Evolutionary conservation across 2,888 invertebrate genomes (phyloP).

Genomic region (Apomyelois bistriatella): DNA sequence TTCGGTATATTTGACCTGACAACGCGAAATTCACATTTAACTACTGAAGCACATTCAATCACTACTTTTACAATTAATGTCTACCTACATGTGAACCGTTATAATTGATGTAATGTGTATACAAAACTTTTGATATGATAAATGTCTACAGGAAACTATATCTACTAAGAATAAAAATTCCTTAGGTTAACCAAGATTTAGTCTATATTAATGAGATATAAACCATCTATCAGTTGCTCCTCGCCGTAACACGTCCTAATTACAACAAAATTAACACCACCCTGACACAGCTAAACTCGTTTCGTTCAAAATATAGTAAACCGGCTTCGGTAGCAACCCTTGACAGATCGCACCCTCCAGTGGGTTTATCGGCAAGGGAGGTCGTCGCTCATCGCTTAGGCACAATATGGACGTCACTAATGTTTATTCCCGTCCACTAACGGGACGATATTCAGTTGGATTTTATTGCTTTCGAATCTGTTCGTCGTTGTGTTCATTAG

Average conservation of each 20-base stretch:
- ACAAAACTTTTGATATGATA: slow-evolving; percentile 9
- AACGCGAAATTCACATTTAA: background rate
- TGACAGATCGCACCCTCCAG: background rate
- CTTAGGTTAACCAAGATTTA: background rate
- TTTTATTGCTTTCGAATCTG: slow-evolving; percentile 7
- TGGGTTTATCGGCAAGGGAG: background rate
- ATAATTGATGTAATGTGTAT: slow-evolving; percentile 1
- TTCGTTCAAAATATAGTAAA: background rate
- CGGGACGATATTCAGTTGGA: background rate
- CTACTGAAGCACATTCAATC: slow-evolving; percentile 4
- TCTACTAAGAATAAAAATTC: background rate
- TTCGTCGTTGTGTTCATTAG: slow-evolving; percentile 3
- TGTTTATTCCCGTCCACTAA: background rate
- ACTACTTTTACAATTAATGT: background rate
- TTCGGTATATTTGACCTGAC: background rate
- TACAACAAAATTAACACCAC: background rate
- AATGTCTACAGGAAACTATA: background rate
- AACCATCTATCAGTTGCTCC: background rate
- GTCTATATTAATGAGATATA: background rate
- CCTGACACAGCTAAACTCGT: background rate
- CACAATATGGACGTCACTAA: slow-evolving; percentile 11
- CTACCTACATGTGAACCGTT: slow-evolving; percentile 3
- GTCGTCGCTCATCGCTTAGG: slow-evolving; percentile 1
- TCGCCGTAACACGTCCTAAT: background rate
- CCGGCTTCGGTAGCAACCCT: background rate